Evolutionary conservation across 2,888 invertebrate species (phyloP).

Genomic region (Xestia xanthographa): DNA sequence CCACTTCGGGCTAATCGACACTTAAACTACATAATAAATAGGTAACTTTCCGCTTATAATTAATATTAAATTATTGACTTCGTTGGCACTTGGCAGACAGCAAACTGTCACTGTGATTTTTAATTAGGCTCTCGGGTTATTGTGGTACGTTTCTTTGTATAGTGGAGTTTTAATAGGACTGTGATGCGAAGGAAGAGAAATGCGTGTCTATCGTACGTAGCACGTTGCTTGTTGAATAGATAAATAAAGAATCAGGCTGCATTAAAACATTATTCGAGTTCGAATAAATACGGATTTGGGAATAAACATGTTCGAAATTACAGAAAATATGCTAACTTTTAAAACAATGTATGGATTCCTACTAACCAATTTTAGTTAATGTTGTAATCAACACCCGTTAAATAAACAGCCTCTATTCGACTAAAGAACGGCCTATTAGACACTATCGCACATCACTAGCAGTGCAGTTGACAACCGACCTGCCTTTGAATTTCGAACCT

Average conservation of each 20-base stretch:
- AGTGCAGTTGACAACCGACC: conserved; percentile 25
- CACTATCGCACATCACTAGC: conserved; percentile 43
- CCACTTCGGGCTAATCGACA: conserved; percentile 65
- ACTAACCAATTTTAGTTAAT: conserved; percentile 45
- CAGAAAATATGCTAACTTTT: not conserved
- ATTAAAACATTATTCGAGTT: conserved; percentile 3
- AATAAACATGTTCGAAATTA: not conserved
- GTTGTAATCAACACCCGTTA: conserved; percentile 41
- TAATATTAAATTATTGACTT: conserved; percentile 70
- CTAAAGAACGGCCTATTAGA: conserved; percentile 56
- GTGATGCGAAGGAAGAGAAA: conserved; percentile 36
- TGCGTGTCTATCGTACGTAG: conserved; percentile 54
- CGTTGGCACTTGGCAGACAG: conserved; percentile 58
- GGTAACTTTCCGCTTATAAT: conserved; percentile 68
- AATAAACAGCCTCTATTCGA: conserved; percentile 44
- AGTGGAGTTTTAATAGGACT: conserved; percentile 44
- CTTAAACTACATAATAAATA: conserved; percentile 67
- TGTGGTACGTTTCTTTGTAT: conserved; percentile 51
- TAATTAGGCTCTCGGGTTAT: conserved; percentile 53
- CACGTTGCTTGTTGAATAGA: conserved; percentile 25
- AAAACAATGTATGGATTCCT: conserved; percentile 5
- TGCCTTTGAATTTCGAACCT: conserved; percentile 60
- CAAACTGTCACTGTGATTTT: conserved; percentile 61
- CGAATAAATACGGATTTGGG: not conserved
- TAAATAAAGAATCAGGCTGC: conserved; percentile 1